phyloP scores from a whole-genome alignment of 2,797 vertebrate genomes.

The Hippopotamyrus pictus region DNA sequence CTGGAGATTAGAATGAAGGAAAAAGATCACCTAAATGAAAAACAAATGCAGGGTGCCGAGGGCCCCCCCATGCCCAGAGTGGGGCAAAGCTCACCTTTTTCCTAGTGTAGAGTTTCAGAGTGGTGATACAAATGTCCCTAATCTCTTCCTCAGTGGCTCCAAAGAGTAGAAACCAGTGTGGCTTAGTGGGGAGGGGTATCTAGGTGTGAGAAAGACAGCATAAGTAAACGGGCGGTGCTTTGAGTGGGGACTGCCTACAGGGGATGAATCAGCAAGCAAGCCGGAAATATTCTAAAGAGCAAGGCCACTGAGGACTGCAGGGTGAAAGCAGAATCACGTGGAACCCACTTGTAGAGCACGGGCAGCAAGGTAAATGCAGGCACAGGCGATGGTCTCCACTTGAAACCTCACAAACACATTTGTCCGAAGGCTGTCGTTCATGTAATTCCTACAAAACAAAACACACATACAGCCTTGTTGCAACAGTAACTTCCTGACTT shows the following conservation, averaged over 20 bases:
- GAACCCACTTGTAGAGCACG: conserved; percentile 82
- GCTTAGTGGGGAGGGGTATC: conserved; percentile 86
- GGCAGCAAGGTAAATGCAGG: conserved; percentile 96
- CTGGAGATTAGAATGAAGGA: conserved; percentile 47
- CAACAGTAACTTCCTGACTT: conserved; percentile 45
- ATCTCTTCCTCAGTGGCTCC: conserved; percentile 90
- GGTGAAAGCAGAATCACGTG: not conserved
- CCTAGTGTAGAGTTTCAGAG: conserved; percentile 86
- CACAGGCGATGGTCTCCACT: conserved; percentile 95
- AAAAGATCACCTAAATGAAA: not conserved
- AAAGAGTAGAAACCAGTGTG: conserved; percentile 92
- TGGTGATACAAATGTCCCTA: conserved; percentile 94
- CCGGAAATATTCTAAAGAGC: not conserved
- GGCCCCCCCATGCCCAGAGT: not conserved
- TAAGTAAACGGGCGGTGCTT: not conserved
- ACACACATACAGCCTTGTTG: conserved; percentile 43
- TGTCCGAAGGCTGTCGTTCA: conserved; percentile 95
- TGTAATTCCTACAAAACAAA: conserved; percentile 86
- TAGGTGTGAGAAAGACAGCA: conserved; percentile 36
- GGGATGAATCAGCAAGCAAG: not conserved
- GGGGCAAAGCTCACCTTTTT: conserved; percentile 72
- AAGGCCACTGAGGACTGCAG: too few species aligned
- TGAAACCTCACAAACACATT: conserved; percentile 98
- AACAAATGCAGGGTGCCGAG: not conserved
- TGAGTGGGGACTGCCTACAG: not conserved